These are phyloP conservation scores for Noturus placidus DNA, from an alignment of 2,113 vertebrate genomes.

Conservation along the genomic window DNA sequence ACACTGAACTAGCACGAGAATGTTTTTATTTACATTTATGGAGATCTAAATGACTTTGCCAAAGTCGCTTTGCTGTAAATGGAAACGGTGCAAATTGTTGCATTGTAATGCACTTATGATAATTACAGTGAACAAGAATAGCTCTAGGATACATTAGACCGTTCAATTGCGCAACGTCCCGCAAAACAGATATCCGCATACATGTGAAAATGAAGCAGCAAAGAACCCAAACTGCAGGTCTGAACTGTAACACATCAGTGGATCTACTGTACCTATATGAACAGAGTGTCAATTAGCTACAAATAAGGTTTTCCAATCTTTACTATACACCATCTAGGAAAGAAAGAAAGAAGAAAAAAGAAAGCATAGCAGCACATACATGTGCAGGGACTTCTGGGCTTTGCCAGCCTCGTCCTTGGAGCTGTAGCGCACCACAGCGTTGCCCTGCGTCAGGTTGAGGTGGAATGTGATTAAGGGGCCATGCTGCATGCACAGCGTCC, in stretches of 20 bases:
- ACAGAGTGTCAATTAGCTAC: no score
- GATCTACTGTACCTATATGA: neutral
- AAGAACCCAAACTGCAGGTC: neutral
- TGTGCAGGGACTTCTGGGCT: constrained; percentile 99
- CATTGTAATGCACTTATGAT: neutral
- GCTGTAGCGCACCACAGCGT: constrained; percentile 97
- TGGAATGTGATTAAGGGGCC: constrained; percentile 99
- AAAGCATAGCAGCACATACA: constrained; percentile 71
- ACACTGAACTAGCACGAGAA: neutral
- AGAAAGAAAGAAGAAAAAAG: neutral
- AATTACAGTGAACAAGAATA: neutral
- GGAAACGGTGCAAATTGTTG: neutral
- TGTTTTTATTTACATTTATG: neutral
- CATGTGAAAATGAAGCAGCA: neutral
- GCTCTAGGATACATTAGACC: no score
- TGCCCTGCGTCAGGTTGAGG: constrained; percentile 98
- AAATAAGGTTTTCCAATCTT: neutral
- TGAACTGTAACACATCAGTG: neutral
- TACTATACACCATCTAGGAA: neutral
- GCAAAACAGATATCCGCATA: neutral
- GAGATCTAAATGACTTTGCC: neutral
- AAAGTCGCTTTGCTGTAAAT: no score
- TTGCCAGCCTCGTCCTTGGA: constrained; percentile 98
- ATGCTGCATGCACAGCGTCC: constrained; percentile 97
- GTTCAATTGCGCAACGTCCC: neutral